Evolutionary conservation across 2,888 invertebrate species (phyloP).

Genomic region (Emmelina monodactyla): DNA sequence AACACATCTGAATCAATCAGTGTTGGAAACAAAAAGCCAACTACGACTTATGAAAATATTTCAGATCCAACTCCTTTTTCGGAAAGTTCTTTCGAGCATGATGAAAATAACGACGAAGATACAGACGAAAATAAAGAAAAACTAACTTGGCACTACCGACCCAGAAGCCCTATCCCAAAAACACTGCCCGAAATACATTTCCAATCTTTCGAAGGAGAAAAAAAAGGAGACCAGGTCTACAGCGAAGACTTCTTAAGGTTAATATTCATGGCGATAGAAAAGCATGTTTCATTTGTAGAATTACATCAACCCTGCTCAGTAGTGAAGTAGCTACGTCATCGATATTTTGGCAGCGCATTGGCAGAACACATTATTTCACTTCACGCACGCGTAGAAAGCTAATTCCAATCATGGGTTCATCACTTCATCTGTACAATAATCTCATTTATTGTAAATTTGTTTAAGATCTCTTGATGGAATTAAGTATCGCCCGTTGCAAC

Average conservation of each 20-base stretch:
- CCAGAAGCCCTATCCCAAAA: slow-evolving; percentile 40
- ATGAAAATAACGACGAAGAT: slow-evolving; percentile 24
- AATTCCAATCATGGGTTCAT: slow-evolving; percentile 26
- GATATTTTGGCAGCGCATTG: slow-evolving; percentile 21
- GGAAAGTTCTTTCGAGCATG: slow-evolving; percentile 35
- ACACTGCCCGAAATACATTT: slow-evolving; percentile 54
- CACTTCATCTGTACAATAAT: slow-evolving; percentile 42
- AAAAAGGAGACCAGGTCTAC: slow-evolving; percentile 33
- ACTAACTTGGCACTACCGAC: slow-evolving; percentile 54
- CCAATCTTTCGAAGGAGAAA: slow-evolving; percentile 61
- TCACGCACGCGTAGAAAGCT: slow-evolving; percentile 33
- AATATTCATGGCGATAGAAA: slow-evolving; percentile 36
- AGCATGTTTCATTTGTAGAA: slow-evolving; percentile 27
- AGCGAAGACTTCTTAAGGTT: slow-evolving; percentile 63
- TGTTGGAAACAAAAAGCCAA: slow-evolving; percentile 47
- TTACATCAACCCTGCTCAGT: slow-evolving; percentile 30
- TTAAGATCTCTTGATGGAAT: slow-evolving; percentile 72
- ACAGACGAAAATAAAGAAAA: slow-evolving; percentile 34
- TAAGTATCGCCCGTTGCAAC: slow-evolving; percentile 66
- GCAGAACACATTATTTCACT: slow-evolving; percentile 17
- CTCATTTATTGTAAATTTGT: slow-evolving; percentile 52
- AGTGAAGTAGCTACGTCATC: slow-evolving; percentile 29
- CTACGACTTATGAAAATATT: slow-evolving; percentile 47
- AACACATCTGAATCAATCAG: slow-evolving; percentile 48
- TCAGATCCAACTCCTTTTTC: slow-evolving; percentile 32